phyloP scores from a whole-genome alignment of 2,888 invertebrate genomes.

The Drosophila fungiperda region DNA sequence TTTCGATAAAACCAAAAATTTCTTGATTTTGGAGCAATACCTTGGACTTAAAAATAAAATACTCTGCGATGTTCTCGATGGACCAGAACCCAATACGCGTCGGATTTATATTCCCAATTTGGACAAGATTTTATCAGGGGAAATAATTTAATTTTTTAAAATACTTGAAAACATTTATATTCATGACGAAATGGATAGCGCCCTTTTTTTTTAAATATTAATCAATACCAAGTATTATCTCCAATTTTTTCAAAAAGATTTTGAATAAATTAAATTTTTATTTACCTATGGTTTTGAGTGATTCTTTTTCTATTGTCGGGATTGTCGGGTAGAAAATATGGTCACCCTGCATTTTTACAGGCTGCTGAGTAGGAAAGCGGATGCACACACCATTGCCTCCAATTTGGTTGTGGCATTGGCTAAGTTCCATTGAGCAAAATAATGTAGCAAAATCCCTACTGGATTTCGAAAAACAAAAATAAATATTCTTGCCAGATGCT shows the following conservation, averaged over 20 bases:
- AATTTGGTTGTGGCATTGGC: neutral
- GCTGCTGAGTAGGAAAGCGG: neutral
- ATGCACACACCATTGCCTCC: neutral
- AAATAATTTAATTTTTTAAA: neutral
- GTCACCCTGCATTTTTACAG: neutral
- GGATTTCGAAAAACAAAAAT: too few species aligned
- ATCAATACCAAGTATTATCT: neutral
- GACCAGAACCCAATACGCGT: slow-evolving; percentile 49
- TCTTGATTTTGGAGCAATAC: slow-evolving; percentile 36
- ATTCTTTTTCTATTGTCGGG: neutral
- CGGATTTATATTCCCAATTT: slow-evolving; percentile 34
- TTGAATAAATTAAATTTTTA: slow-evolving; percentile 7
- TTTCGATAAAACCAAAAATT: slow-evolving; percentile 47
- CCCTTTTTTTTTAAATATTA: slow-evolving; percentile 9
- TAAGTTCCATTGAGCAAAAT: neutral
- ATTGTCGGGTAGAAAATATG: neutral
- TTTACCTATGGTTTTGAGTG: neutral
- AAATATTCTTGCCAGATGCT: too few species aligned
- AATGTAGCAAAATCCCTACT: neutral
- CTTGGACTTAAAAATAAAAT: slow-evolving; percentile 3
- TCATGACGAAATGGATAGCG: slow-evolving; percentile 14
- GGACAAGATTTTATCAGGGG: slow-evolving; percentile 30
- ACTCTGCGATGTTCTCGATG: slow-evolving; percentile 32
- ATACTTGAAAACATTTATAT: neutral
- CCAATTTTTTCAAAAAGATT: neutral